These are phyloP conservation scores for Aromia moschata DNA, from an alignment of 2,888 invertebrate species.

Conservation along the genomic window DNA sequence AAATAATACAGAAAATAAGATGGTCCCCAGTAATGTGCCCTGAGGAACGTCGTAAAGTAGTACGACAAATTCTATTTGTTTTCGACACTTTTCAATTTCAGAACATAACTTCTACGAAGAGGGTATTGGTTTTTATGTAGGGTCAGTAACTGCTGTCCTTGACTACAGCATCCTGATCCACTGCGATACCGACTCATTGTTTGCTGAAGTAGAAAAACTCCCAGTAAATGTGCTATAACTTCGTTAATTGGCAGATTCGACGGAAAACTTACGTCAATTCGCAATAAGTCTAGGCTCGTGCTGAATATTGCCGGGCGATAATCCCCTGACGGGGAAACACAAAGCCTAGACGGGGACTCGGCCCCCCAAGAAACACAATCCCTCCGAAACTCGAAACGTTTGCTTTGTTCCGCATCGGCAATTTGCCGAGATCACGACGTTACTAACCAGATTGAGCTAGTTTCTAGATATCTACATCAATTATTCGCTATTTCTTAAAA, in stretches of 20 bases:
- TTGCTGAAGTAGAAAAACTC: no score
- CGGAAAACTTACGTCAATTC: constrained; percentile 28
- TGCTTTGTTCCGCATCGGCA: constrained; percentile 42
- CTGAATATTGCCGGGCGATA: constrained; percentile 45
- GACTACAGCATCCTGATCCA: no score
- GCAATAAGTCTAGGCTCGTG: constrained; percentile 50
- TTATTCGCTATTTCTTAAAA: background rate
- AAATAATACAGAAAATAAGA: no score
- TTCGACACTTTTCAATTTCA: no score
- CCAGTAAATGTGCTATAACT: constrained; percentile 9
- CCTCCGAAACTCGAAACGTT: constrained; percentile 49
- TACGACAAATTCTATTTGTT: no score
- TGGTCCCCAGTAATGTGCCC: no score
- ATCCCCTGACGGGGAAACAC: constrained; percentile 49
- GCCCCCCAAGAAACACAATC: constrained; percentile 47
- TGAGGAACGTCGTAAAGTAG: no score
- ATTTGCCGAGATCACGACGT: background rate
- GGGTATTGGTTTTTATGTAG: no score
- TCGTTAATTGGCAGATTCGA: constrained; percentile 35
- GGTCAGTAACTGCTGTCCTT: no score
- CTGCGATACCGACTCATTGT: no score
- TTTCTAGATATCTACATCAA: background rate
- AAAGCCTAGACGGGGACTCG: constrained; percentile 43
- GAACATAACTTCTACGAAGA: no score
- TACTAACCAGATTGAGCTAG: background rate